Evolutionary conservation across 2,888 invertebrate genomes (phyloP).

Genomic region (Theretra japonica): DNA sequence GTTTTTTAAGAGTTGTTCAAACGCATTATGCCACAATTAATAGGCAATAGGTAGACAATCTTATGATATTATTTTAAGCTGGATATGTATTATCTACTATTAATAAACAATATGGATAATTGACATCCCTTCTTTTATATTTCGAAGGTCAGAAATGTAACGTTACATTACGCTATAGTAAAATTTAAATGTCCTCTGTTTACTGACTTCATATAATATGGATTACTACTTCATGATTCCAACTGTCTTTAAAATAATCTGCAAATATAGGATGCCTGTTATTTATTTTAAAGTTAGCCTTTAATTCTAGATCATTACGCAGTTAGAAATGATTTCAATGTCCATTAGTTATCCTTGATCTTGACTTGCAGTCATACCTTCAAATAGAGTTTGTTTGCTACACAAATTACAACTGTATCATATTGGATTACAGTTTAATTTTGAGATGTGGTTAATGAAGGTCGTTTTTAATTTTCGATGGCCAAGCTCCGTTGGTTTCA

Average conservation of each 20-base stretch:
- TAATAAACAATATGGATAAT: too few species aligned
- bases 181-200: too few species aligned
- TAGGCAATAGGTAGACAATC: too few species aligned
- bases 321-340: conserved; percentile 11
- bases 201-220: too few species aligned
- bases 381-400: conserved; percentile 9
- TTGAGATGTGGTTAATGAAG: not conserved
- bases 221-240: too few species aligned
- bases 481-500: conserved; percentile 43
- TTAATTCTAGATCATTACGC: not conserved
- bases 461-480: conserved; percentile 35
- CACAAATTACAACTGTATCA: conserved; percentile 29
- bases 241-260: not conserved
- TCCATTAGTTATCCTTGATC: conserved; percentile 53
- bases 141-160: too few species aligned
- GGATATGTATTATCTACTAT: too few species aligned
- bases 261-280: not conserved
- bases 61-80: too few species aligned
- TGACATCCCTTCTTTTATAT: too few species aligned
- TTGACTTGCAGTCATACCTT: conserved; percentile 42
- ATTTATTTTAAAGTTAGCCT: not conserved
- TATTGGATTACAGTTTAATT: not conserved
- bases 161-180: too few species aligned
- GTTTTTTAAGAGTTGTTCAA: too few species aligned
- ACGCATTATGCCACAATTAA: too few species aligned